phyloP scores from a whole-genome alignment of 2,888 invertebrate species.

The Catocala nupta region DNA sequence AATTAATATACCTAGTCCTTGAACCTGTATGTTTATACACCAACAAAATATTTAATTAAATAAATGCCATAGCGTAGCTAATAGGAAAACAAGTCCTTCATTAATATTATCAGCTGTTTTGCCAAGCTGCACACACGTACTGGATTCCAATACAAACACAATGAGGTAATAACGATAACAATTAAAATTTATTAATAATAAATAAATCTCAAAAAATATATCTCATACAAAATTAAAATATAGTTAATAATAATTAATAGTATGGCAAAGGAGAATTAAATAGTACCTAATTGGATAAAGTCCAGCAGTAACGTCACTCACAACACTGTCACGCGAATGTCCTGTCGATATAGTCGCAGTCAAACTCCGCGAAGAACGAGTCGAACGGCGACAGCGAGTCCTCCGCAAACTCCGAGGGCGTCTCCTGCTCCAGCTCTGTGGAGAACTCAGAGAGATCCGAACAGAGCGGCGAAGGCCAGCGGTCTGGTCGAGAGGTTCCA shows the following conservation, averaged over 20 bases:
- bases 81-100: slow-evolving; percentile 3
- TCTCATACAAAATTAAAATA: slow-evolving; percentile 71
- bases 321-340: slow-evolving; percentile 82
- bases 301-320: slow-evolving; percentile 60
- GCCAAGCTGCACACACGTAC: slow-evolving; percentile 7
- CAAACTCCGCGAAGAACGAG: slow-evolving; percentile 84
- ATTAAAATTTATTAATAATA: slow-evolving; percentile 79
- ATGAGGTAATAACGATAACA: slow-evolving; percentile 74
- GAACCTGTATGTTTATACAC: too few species aligned
- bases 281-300: slow-evolving; percentile 71
- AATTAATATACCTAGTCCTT: too few species aligned
- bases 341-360: slow-evolving; percentile 82
- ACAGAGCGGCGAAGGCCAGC: slow-evolving; percentile 81
- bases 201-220: slow-evolving; percentile 74
- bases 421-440: slow-evolving; percentile 79
- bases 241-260: slow-evolving; percentile 76
- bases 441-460: slow-evolving; percentile 87
- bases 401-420: slow-evolving; percentile 83
- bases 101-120: slow-evolving; percentile 25
- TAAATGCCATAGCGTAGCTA: neutral
- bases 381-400: slow-evolving; percentile 88
- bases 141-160: slow-evolving; percentile 55
- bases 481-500: slow-evolving; percentile 62
- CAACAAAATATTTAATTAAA: too few species aligned
- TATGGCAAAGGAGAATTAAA: slow-evolving; percentile 80